These are phyloP conservation scores for Rhynchotus rufescens DNA, from an alignment of 2,797 vertebrate species.

Conservation along the genomic window DNA sequence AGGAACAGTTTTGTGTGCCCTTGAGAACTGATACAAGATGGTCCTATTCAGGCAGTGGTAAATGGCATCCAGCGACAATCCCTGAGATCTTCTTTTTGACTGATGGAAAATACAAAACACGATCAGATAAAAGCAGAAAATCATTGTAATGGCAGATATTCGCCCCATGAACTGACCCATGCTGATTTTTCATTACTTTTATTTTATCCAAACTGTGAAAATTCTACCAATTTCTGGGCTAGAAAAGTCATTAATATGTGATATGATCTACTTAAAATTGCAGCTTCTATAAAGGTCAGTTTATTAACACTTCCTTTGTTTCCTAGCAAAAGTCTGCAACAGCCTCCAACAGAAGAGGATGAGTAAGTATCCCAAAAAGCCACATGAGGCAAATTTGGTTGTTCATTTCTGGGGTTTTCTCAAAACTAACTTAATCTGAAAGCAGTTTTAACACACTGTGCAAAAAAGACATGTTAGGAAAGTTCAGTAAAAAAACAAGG, in stretches of 20 bases:
- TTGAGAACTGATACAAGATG: conserved; percentile 96
- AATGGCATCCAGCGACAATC: conserved; percentile 92
- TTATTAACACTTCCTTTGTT: not conserved
- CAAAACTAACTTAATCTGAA: not conserved
- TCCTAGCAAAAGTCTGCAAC: not conserved
- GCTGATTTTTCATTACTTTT: not conserved
- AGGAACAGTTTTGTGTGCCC: conserved; percentile 95
- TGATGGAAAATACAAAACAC: conserved; percentile 64
- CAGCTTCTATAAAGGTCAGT: not conserved
- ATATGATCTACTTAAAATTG: not conserved
- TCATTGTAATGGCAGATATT: not conserved
- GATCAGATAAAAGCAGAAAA: not conserved
- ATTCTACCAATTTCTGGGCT: not conserved
- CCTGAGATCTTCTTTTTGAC: conserved; percentile 96
- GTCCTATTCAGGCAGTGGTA: conserved; percentile 98
- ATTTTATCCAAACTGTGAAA: not conserved
- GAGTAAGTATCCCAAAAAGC: not conserved
- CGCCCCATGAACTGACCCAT: not conserved
- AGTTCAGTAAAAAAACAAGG: not conserved
- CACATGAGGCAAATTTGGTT: rapidly evolving
- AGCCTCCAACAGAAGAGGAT: not conserved
- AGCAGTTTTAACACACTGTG: not conserved
- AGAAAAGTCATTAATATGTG: not conserved
- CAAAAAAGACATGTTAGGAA: not conserved
- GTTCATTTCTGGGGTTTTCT: not conserved